These are phyloP conservation scores for Cynopterus brachyotis DNA, from an alignment of 2,113 vertebrate species.

Conservation along the genomic window DNA sequence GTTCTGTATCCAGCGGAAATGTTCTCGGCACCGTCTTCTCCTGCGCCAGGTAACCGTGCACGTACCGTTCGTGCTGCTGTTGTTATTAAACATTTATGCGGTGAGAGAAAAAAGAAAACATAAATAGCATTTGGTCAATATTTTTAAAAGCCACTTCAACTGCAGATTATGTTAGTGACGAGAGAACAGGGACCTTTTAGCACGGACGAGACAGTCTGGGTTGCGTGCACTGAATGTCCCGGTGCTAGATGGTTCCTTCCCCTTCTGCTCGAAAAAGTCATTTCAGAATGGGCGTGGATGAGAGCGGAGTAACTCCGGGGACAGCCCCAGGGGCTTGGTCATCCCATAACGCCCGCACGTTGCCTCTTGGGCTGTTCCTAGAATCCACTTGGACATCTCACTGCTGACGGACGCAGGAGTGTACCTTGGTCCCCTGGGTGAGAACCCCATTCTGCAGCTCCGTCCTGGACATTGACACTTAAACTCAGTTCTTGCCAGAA, in stretches of 20 bases:
- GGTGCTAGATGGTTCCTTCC: not conserved
- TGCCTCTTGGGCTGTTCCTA: not conserved
- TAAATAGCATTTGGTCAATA: not conserved
- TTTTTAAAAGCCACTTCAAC: not conserved
- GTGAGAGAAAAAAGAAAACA: not conserved
- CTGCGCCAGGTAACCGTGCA: not conserved
- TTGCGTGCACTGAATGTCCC: not conserved
- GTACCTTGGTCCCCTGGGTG: not conserved
- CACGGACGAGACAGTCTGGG: not conserved
- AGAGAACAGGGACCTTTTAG: not conserved
- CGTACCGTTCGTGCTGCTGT: not conserved
- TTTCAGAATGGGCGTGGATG: not conserved
- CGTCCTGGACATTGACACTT: not conserved
- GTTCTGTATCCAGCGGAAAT: not conserved
- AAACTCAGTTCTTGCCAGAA: not conserved
- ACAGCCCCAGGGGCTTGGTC: not conserved
- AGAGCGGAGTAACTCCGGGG: not conserved
- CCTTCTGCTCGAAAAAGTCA: not conserved
- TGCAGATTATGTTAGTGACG: not conserved
- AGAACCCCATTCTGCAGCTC: not conserved
- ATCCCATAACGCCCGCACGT: not conserved
- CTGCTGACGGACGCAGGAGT: not conserved
- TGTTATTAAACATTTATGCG: not conserved
- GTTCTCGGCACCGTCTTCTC: not conserved
- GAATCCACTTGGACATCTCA: not conserved